Evolutionary conservation across 2,888 invertebrate genomes (phyloP).

Genomic region (Hypena proboscidalis): DNA sequence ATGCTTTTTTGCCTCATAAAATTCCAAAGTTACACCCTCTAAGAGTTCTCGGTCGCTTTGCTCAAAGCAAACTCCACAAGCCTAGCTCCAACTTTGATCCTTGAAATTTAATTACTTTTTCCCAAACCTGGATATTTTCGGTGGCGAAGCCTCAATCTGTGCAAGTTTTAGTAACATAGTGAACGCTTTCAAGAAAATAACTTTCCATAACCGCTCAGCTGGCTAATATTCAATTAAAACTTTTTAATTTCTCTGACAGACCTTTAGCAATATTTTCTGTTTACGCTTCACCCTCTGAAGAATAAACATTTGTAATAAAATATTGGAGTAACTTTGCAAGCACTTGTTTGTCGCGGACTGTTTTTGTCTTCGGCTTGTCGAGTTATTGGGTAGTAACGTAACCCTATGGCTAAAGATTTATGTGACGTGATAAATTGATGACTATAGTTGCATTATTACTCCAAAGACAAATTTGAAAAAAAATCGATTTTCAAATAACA

Average conservation of each 20-base stretch:
- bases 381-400: constrained; percentile 14
- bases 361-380: constrained; percentile 29
- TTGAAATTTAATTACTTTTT: constrained; percentile 59
- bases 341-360: constrained; percentile 35
- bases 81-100: constrained; percentile 38
- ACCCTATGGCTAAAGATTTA: background rate
- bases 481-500: no score
- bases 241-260: constrained; percentile 70
- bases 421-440: no score
- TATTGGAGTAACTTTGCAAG: constrained; percentile 25
- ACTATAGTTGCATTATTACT: no score
- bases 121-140: constrained; percentile 48
- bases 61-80: constrained; percentile 4
- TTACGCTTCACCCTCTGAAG: constrained; percentile 53
- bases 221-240: constrained; percentile 81
- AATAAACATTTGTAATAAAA: constrained; percentile 58
- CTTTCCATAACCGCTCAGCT: constrained; percentile 64
- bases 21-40: constrained; percentile 1
- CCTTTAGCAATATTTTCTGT: constrained; percentile 71
- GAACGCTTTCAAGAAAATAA: constrained; percentile 52
- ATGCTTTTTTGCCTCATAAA: no score
- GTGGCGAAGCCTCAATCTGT: constrained; percentile 53
- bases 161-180: constrained; percentile 54
- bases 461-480: no score
- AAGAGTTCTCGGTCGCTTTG: constrained; percentile 6